Evolutionary conservation across 2,797 vertebrate genomes (phyloP).

Genomic region (Gobionotothen gibberifrons): DNA sequence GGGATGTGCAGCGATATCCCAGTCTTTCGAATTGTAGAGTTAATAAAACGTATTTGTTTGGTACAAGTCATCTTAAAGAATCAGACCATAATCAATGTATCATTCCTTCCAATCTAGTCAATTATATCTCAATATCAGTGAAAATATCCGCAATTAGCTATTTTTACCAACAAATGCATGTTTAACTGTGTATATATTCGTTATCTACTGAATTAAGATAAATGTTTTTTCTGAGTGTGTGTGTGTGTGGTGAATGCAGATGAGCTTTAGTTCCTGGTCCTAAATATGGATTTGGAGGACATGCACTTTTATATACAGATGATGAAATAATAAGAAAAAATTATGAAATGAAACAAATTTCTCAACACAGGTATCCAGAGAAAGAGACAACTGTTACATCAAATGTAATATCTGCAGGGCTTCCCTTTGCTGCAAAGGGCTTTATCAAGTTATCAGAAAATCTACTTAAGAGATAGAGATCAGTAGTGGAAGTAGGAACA

Average conservation of each 20-base stretch:
- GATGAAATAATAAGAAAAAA: slow-evolving; percentile 61
- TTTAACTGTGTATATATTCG: slow-evolving; percentile 14
- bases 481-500: slow-evolving; percentile 10
- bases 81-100: no score
- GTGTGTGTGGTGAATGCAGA: slow-evolving; percentile 2
- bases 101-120: no score
- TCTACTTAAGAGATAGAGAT: slow-evolving; percentile 13
- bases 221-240: slow-evolving; percentile 8
- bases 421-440: slow-evolving; percentile 16
- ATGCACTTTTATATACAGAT: slow-evolving; percentile 40
- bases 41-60: no score
- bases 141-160: no score
- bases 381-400: slow-evolving; percentile 25
- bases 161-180: background rate
- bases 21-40: no score
- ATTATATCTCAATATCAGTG: no score
- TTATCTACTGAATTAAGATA: slow-evolving; percentile 2
- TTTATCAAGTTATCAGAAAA: slow-evolving; percentile 17
- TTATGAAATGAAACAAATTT: slow-evolving; percentile 47
- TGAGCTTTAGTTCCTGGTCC: slow-evolving; percentile 27
- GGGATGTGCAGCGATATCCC: no score
- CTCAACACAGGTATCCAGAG: slow-evolving; percentile 36
- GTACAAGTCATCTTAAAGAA: no score
- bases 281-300: slow-evolving; percentile 16
- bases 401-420: slow-evolving; percentile 20